Evolutionary conservation across 2,797 vertebrate genomes (phyloP).

Genomic region (Onychomys torridus): DNA sequence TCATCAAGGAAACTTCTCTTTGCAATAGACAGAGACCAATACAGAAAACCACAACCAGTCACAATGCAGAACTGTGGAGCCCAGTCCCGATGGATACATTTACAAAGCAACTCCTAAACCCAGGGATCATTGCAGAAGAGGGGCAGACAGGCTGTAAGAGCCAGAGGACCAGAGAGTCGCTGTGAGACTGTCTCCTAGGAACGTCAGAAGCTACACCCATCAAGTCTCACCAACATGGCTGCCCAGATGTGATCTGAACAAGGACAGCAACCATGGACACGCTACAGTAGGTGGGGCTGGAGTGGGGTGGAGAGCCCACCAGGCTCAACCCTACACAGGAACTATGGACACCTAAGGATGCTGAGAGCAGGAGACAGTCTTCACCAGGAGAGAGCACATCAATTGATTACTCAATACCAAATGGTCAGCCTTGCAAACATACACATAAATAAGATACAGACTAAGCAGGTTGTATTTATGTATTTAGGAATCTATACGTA

Average conservation of each 20-base stretch:
- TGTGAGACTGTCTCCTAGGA: neutral
- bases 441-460: neutral
- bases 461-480: neutral
- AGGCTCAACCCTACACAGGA: neutral
- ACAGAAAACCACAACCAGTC: neutral
- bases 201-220: neutral
- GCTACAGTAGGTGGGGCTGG: too few relatives aligned
- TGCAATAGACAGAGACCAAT: neutral
- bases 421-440: neutral
- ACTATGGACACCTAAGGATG: neutral
- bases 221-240: neutral
- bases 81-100: neutral
- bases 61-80: too few relatives aligned
- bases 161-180: neutral
- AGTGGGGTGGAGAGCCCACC: neutral
- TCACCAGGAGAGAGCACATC: neutral
- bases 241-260: neutral
- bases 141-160: neutral
- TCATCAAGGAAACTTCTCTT: neutral
- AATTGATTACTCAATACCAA: too few relatives aligned
- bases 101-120: neutral
- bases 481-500: neutral
- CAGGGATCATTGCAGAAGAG: neutral
- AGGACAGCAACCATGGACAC: neutral
- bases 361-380: neutral